Conservation (phyloP, 2,888 invertebrate genomes). For the Iselma pallidipennis region DNA sequence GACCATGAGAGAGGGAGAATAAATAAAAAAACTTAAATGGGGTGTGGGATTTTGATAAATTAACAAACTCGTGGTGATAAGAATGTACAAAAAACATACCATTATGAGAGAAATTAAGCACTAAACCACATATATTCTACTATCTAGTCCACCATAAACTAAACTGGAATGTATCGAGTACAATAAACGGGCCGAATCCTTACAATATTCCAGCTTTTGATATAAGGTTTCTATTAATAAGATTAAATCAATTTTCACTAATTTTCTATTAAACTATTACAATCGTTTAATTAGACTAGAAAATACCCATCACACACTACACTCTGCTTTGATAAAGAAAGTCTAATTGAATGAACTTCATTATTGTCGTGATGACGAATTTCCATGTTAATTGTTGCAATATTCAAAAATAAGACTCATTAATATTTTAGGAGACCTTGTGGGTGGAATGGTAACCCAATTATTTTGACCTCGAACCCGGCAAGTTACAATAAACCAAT, state of each 20-base stretch:
- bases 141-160: background rate
- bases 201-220: background rate
- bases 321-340: background rate
- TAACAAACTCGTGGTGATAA: no score
- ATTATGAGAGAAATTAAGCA: background rate
- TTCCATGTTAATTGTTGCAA: background rate
- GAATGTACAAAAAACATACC: background rate
- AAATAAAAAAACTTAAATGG: no score
- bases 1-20: no score
- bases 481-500: no score
- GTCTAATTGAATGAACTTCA: background rate
- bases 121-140: background rate
- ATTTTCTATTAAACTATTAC: constrained; percentile 19
- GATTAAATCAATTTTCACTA: constrained; percentile 39
- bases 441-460: background rate
- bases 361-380: background rate
- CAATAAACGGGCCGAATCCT: background rate
- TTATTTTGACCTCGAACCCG: background rate
- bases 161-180: background rate
- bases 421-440: background rate
- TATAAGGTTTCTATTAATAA: constrained; percentile 39
- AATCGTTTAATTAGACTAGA: background rate
- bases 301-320: background rate
- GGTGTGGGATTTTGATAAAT: no score
- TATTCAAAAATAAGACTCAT: background rate